Base-by-base conservation (phyloP, 2,888 invertebrate species). In the Teleiodes luculella region DNA sequence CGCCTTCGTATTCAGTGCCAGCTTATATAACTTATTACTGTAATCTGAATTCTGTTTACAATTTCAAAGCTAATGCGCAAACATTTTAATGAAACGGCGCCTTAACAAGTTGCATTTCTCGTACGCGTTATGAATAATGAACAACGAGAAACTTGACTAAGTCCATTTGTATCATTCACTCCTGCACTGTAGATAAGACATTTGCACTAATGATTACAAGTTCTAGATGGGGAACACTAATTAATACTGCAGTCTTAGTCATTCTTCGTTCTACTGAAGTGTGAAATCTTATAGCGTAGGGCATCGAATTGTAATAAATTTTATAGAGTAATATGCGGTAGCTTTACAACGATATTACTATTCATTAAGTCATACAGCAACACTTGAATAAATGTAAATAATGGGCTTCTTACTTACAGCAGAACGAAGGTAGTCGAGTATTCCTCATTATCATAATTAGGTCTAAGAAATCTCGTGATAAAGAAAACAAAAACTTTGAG, bases 381-480 rank as follows among this genome's bases (percentile, higher is more conserved):
- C 66, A 73, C 72, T 70, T 74, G 69, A 60, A 58, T 63, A 64
- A 66, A 63, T 63, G 67, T 61, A 67, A 66, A 67, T 77, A 75
- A 76, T 78, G 75, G 69, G 65, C 67, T 70, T 69, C 76, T 77
- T 78, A 74, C 67, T 70, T 70, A 68, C 68, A 58, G 54, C 59
- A 58, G 66, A 68, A 74, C 68, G 61, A 65, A 71, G 64, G 62
- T 62, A 68, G 67, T 67, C 66, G 62, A 66, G 68, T 68, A 65
- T 68, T 69, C 64, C 62, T 66, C 65, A 69, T 71, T 69, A 68
- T 66, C 62, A 64, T 70, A 68, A 70, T 72, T 65, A 67, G 46
- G 49, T 50, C 41, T 46, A 33, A 50, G 56, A 52, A 54, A 48
- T 52, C 37, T 52, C 43, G 10, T 41, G 41, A 30, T 47, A 53